phyloP scores from a whole-genome alignment of 1,140 invertebrate species.

The Apis cerana region DNA sequence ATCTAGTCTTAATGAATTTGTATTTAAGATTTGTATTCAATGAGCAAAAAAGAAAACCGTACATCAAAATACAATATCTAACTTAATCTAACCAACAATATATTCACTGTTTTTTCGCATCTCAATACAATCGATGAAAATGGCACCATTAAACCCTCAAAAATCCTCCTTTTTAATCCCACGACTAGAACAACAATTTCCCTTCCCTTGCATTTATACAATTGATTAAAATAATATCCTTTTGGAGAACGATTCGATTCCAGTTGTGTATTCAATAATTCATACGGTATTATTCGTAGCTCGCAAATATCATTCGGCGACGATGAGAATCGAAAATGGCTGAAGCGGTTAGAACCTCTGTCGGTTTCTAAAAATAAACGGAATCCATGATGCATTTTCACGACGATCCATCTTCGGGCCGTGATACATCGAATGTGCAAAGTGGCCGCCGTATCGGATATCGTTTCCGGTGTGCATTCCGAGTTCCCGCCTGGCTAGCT shows the following conservation, averaged over 20 bases:
- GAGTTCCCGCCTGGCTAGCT: not conserved
- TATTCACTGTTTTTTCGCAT: too few species aligned
- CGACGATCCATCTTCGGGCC: conserved; percentile 23
- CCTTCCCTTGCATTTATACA: not conserved
- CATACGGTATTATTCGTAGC: not conserved
- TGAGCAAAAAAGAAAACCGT: too few species aligned
- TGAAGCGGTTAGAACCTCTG: not conserved
- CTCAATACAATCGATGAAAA: too few species aligned
- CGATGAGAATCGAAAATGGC: not conserved
- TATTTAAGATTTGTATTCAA: too few species aligned
- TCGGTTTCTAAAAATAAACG: not conserved
- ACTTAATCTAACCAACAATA: too few species aligned
- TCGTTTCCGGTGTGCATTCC: not conserved
- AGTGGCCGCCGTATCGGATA: conserved; percentile 14
- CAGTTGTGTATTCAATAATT: conserved; percentile 14
- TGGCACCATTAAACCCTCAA: too few species aligned
- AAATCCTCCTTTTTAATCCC: too few species aligned
- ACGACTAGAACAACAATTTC: not conserved
- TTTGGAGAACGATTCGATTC: not conserved
- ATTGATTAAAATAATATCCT: conserved; percentile 13
- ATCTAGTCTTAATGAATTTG: too few species aligned
- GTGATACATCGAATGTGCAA: not conserved
- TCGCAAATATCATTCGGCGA: not conserved
- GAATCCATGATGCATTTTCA: too few species aligned
- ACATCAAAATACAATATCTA: too few species aligned